phyloP scores from a whole-genome alignment of 2,888 invertebrate genomes.

The Platycheirus rosarum region DNA sequence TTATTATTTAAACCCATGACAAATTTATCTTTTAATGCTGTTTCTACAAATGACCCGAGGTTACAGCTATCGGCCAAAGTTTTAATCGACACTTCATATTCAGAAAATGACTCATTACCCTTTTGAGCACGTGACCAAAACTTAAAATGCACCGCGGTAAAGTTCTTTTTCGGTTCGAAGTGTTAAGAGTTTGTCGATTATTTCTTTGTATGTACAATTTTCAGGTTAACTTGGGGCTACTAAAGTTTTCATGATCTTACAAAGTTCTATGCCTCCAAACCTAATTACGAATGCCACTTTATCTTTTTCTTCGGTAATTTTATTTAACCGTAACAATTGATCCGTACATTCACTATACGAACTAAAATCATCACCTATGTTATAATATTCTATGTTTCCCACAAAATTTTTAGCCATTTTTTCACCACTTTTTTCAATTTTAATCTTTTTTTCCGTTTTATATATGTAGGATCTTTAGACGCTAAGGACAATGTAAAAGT shows the following conservation, averaged over 20 bases:
- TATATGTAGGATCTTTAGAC: no score
- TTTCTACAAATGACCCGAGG: background rate
- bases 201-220: background rate
- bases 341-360: conserved; percentile 2
- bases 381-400: conserved; percentile 1
- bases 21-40: conserved; percentile 1
- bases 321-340: conserved; percentile 7
- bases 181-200: background rate
- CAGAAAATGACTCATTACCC: background rate
- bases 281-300: conserved; percentile 9
- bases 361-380: conserved; percentile 7
- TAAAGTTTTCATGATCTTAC: conserved; percentile 1
- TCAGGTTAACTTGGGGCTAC: conserved; percentile 6
- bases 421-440: background rate
- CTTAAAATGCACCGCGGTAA: conserved; percentile 1
- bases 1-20: background rate
- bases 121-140: conserved; percentile 14
- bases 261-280: conserved; percentile 10
- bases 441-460: background rate
- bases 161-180: conserved; percentile 11
- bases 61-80: conserved; percentile 4
- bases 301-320: background rate
- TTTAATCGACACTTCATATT: background rate
- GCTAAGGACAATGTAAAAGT: no score
- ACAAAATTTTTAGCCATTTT: background rate